Evolutionary conservation across 1,140 invertebrate genomes (phyloP).

Genomic region (Dolichoris vasculosae): DNA sequence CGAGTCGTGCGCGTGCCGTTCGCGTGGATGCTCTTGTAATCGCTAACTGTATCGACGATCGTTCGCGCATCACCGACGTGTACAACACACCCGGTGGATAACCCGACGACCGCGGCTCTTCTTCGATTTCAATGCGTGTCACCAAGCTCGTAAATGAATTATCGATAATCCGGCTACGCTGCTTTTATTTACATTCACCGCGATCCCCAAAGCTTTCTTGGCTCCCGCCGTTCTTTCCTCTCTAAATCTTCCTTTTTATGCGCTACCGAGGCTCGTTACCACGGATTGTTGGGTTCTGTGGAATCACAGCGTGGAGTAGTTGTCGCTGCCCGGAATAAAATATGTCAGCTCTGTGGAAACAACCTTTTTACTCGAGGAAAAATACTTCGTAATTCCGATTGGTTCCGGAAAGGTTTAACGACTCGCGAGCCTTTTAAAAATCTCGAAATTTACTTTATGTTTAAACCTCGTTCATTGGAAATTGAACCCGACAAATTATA

Average conservation of each 20-base stretch:
- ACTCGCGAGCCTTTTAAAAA: background rate
- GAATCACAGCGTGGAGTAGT: background rate
- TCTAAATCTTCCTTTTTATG: background rate
- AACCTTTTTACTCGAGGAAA: background rate
- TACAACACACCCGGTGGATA: background rate
- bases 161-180: background rate
- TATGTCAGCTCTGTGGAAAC: background rate
- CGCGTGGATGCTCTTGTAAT: conserved; percentile 11
- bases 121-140: background rate
- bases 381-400: background rate
- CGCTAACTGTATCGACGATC: conserved; percentile 1
- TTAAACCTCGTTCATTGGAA: background rate
- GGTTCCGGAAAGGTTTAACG: background rate
- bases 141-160: background rate
- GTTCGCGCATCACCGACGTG: background rate
- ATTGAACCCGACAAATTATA: too few species aligned
- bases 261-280: background rate
- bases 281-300: too few species aligned
- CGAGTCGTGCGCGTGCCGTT: conserved; percentile 1
- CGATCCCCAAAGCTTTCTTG: background rate
- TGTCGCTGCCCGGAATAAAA: background rate
- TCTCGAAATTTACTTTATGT: background rate
- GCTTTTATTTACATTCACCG: background rate
- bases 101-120: background rate
- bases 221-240: too few species aligned